Base-by-base conservation (phyloP, 2,113 vertebrate genomes). In the Monarcha castaneiventris region DNA sequence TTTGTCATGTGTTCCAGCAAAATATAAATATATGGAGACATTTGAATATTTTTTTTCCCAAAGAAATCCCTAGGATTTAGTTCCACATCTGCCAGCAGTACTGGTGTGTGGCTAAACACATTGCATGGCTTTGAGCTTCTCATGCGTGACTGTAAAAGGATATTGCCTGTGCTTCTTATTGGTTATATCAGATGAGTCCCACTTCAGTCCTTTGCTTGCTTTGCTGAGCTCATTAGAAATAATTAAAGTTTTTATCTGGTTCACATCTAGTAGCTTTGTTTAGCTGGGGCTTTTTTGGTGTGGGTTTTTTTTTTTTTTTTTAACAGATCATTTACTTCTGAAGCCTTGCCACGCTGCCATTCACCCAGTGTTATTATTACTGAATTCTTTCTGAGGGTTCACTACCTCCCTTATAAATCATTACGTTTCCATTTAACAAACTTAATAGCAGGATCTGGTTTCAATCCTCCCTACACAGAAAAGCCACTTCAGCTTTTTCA, bases 401-500 rank as follows among this genome's bases (percentile, higher is more conserved):
- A 59, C 82, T 94, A 69, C 76, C 55, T 92, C 73, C 41, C 55
- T 86, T 58, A 75, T 95, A 96, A 95, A 95, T 90, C 91, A 84
- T 86, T 94, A 59, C 1, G 1, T 81, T 92, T 64, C 75, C 59
- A 86, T 86, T 93, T 92, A 87, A 71, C 48, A 92, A 81, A 92
- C 91, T 87, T 94, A 95, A 95, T 96, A 85, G 76, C 61, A 72
- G 80, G 77, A 91, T 95, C 94, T 95, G 93, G 81, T 96, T 96
- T 93, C 96, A 95, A 88, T 93, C 88, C 61, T 93, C 66, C 64
- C 33, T 84, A n/a, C 54, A 61, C 18, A 51, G 79, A 84, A 92
- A 86, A 92, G 84, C 43, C 68, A 62, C 79, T 94, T 94, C 79
- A 94, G 75, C 91, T 84, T 93, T 30, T 93, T 85, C 63, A 56